Evolutionary conservation across 2,113 vertebrate genomes (phyloP), one percentile per base, ranked within the genome.

Genomic region (Forbesichthys agassizii): DNA sequence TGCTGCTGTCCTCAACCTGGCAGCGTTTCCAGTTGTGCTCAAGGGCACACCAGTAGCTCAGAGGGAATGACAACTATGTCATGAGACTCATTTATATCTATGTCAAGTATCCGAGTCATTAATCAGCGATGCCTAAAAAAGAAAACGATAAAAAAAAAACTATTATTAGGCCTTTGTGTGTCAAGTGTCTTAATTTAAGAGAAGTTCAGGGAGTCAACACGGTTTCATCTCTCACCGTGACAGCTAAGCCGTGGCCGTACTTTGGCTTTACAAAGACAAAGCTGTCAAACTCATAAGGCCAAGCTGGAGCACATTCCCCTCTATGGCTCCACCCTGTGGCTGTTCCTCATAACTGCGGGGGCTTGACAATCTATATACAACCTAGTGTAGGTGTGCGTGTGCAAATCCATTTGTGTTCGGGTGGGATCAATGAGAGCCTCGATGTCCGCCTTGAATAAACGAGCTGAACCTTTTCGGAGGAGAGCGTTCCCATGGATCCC

Each of bases 291-390:
- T 59, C 73, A 66, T 62, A 64, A 63, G 5, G 18, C 14, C 13
- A 62, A 9, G 61, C 16, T 27, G 16, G 14, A 0, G 5, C 9
- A 52, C 9, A 20, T 0, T 8, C 4, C 33, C 20, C 63, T 70
- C 66, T 87, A 58, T 84, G 81, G 66, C 75, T 27, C 84, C 78
- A 73, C 66, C 81, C n/a, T 52, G 66, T 86, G 73, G 74, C 13
- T 1, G 12, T 18, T 16, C 2, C 27, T 6, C 5, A 66, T 3
- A 1, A 66, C 64, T 56, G 33, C 48, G 57, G 2, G 3, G 7
- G 66, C 20, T 27, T 36, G 46, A 49, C 61, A 20, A 14, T 13
- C 11, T 6, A 59, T 13, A n/a, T 10, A 12, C 4, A 18, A 14
- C 48, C 14, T 8, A 52, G 47, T 36, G 14, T 12, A 0, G 1